Evolutionary conservation across 2,797 vertebrate genomes (phyloP).

Genomic region (Poeciliopsis paucimaculata): DNA sequence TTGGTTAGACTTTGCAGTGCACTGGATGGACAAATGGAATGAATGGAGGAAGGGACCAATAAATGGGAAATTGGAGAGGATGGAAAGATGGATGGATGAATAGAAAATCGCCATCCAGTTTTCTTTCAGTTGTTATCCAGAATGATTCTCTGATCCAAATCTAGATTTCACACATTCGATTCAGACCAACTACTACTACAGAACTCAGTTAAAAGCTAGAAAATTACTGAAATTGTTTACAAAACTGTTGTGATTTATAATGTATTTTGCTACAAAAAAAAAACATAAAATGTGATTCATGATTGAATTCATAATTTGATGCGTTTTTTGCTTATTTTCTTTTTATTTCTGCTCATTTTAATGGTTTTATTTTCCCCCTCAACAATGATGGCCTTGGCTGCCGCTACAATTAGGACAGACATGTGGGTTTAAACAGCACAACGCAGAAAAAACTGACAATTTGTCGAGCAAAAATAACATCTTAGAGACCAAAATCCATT

Average conservation of each 20-base stretch:
- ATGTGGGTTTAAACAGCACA: conserved; percentile 45
- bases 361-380: not conserved
- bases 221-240: not conserved
- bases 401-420: conserved; percentile 24
- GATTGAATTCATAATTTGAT: not conserved
- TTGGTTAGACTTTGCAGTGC: too few relatives aligned
- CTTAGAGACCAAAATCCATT: conserved; percentile 42
- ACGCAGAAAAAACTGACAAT: conserved; percentile 35
- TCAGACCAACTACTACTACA: not conserved
- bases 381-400: not conserved
- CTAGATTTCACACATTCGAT: not conserved
- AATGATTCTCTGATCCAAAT: not conserved
- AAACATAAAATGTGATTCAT: not conserved
- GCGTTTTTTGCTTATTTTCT: not conserved
- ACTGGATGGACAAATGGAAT: not conserved
- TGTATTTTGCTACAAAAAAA: not conserved
- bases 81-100: not conserved
- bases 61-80: not conserved
- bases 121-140: not conserved
- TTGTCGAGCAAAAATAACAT: conserved; percentile 46
- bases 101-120: not conserved
- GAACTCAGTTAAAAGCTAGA: not conserved
- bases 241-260: not conserved
- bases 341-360: not conserved
- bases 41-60: not conserved